Evolutionary conservation across 2,113 vertebrate genomes (phyloP).

Genomic region (Heterochromis multidens): DNA sequence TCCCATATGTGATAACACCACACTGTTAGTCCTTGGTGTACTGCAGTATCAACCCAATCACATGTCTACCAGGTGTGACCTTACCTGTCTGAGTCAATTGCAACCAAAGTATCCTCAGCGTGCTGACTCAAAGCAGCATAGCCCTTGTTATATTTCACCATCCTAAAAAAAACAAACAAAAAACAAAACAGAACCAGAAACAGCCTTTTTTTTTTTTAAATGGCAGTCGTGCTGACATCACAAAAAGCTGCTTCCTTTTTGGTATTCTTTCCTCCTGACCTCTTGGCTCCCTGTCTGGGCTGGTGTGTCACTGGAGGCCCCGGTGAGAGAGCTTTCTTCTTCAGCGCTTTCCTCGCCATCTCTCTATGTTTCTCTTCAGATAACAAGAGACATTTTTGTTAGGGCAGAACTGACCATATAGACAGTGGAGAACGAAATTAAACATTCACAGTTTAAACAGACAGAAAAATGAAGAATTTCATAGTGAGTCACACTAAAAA

Average conservation of each 20-base stretch:
- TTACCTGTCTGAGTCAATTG: constrained; percentile 93
- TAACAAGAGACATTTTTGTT: constrained; percentile 10
- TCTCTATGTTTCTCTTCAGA: constrained; percentile 86
- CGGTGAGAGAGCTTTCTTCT: constrained; percentile 85
- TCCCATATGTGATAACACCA: neutral
- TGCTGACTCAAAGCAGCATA: constrained; percentile 88
- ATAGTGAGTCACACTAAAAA: neutral
- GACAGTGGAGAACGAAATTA: neutral
- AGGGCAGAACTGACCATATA: neutral
- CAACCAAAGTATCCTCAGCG: constrained; percentile 85
- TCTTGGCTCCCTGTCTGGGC: constrained; percentile 77
- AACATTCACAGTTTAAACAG: neutral
- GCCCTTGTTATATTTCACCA: constrained; percentile 91
- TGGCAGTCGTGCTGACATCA: no score
- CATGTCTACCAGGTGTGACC: neutral
- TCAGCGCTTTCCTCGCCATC: constrained; percentile 84
- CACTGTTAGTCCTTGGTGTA: accelerated
- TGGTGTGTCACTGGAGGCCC: constrained; percentile 70
- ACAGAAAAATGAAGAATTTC: accelerated
- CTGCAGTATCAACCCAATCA: neutral
- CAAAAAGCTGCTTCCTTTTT: neutral
- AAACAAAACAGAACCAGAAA: neutral
- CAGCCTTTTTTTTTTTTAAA: no score
- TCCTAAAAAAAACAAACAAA: constrained; percentile 49
- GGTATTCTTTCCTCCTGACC: constrained; percentile 67